Evolutionary conservation across 2,888 invertebrate species (phyloP).

Genomic region (Ormyrus pomaceus): DNA sequence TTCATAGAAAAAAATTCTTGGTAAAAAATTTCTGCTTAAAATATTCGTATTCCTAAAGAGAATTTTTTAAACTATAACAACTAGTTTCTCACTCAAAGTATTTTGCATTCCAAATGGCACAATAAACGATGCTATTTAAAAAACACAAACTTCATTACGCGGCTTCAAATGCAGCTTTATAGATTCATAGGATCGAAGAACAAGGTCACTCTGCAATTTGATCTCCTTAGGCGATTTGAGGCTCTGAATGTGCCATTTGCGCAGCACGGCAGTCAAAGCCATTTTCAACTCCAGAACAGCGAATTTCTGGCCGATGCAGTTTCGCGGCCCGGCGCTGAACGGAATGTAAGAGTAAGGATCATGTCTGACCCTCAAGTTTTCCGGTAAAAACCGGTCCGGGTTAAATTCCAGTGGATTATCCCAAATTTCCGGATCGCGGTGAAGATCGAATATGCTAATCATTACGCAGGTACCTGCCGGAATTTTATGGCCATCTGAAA

Average conservation of each 20-base stretch:
- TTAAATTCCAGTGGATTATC: slow-evolving; percentile 76
- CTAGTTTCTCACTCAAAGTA: neutral
- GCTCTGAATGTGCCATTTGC: slow-evolving; percentile 65
- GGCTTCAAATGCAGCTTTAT: slow-evolving; percentile 20
- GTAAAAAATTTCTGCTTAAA: neutral
- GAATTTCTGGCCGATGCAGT: slow-evolving; percentile 70
- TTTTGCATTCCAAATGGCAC: too few relatives aligned
- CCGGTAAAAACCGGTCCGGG: slow-evolving; percentile 75
- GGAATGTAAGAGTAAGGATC: slow-evolving; percentile 69
- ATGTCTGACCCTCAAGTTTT: slow-evolving; percentile 64
- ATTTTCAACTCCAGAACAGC: slow-evolving; percentile 65
- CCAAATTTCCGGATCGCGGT: slow-evolving; percentile 76
- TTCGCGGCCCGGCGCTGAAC: slow-evolving; percentile 71
- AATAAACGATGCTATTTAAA: neutral
- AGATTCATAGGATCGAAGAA: slow-evolving; percentile 10
- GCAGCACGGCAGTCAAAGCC: slow-evolving; percentile 60
- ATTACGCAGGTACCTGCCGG: slow-evolving; percentile 74
- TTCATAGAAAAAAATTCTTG: neutral
- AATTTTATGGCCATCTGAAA: slow-evolving; percentile 70
- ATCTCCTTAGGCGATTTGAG: slow-evolving; percentile 58
- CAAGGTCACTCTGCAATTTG: slow-evolving; percentile 21
- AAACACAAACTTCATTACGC: neutral
- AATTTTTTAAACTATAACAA: neutral
- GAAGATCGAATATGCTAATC: slow-evolving; percentile 75
- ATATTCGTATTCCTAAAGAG: neutral